Evolutionary conservation across 2,888 invertebrate genomes (phyloP).

Genomic region (Nemurella pictetii): DNA sequence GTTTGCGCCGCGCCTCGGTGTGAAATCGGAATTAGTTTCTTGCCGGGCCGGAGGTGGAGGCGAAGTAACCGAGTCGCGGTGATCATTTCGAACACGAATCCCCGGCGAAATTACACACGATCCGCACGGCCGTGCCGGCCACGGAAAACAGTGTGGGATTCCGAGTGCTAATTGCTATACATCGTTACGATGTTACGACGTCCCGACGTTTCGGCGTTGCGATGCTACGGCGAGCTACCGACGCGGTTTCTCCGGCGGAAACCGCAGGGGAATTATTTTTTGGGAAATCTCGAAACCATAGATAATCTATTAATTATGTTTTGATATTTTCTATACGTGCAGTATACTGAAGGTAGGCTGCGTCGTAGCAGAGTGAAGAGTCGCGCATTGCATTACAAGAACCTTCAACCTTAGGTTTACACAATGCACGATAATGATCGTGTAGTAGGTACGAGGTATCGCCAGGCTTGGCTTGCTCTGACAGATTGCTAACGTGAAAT

Average conservation of each 20-base stretch:
- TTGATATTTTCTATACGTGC: neutral
- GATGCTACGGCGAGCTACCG: neutral
- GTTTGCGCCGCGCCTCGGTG: neutral
- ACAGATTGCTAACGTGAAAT: neutral
- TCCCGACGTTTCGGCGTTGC: no score
- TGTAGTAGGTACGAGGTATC: no score
- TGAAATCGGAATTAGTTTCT: constrained; percentile 9
- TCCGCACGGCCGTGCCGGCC: neutral
- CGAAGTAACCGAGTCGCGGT: neutral
- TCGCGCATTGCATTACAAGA: neutral
- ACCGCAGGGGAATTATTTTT: neutral
- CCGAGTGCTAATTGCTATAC: neutral
- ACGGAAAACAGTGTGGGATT: neutral
- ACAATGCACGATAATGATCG: neutral
- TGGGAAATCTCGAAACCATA: neutral
- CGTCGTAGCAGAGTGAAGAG: neutral
- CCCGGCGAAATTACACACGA: neutral
- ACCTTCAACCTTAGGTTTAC: neutral
- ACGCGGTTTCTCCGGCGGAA: neutral
- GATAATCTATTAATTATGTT: neutral
- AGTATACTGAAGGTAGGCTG: no score
- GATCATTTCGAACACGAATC: neutral
- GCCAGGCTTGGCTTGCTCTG: neutral
- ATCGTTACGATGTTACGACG: neutral
- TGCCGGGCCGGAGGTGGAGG: neutral